A percentile compares a stretch with the other conserved stretches of the same genome.
These are phyloP conservation scores for Zeugodacus cucurbitae DNA, from an alignment of 1,140 invertebrate species.

Conservation along the genomic window DNA sequence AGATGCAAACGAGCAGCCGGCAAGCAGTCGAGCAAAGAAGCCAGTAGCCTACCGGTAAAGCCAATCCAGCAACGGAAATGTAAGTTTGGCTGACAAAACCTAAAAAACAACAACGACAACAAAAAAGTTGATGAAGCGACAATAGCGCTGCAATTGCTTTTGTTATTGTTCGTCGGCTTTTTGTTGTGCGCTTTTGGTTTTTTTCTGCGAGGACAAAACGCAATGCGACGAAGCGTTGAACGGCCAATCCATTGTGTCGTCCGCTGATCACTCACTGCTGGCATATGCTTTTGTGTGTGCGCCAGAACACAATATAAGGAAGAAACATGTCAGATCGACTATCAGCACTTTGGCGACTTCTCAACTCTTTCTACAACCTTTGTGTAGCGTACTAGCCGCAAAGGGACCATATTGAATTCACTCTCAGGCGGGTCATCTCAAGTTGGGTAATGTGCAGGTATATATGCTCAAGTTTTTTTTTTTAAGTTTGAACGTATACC, in stretches of 20 bases:
- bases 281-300: not conserved
- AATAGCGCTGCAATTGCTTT: slow-evolving; percentile 5
- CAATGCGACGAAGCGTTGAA: slow-evolving; percentile 18
- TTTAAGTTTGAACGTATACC: too few species aligned
- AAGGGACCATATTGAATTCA: not conserved
- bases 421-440: not conserved
- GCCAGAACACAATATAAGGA: not conserved
- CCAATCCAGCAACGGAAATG: slow-evolving; percentile 8
- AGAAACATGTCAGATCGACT: slow-evolving; percentile 28
- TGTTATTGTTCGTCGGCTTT: not conserved
- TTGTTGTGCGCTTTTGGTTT: not conserved
- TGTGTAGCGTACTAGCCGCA: not conserved
- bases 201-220: slow-evolving; percentile 23
- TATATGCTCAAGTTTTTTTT: too few species aligned
- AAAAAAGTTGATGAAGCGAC: slow-evolving; percentile 22
- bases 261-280: not conserved
- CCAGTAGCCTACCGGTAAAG: not conserved
- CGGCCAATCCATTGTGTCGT: not conserved
- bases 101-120: not conserved
- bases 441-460: too few species aligned
- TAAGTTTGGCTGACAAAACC: slow-evolving; percentile 26
- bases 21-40: not conserved
- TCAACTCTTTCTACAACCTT: not conserved
- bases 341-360: slow-evolving; percentile 32
- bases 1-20: slow-evolving; percentile 31